phyloP scores from a whole-genome alignment of 1,140 invertebrate genomes.

The Drosophila lini region DNA sequence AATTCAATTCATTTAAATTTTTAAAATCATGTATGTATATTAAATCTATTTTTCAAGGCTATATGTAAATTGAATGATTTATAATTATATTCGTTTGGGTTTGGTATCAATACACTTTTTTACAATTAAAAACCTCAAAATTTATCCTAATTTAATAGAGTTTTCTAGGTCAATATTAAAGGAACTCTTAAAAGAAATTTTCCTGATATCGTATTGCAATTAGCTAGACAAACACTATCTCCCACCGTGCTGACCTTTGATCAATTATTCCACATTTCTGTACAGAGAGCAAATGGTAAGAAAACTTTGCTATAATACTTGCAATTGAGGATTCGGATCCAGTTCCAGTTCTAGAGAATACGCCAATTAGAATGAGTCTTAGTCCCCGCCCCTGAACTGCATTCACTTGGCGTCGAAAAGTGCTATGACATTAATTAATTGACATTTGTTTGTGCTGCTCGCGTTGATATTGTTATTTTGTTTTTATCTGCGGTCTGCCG shows the following conservation, averaged over 20 bases:
- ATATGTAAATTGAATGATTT: not conserved
- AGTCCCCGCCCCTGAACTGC: slow-evolving; percentile 9
- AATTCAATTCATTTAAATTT: too few species aligned
- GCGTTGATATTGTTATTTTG: slow-evolving; percentile 36
- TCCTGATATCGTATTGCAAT: not conserved
- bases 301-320: slow-evolving; percentile 1
- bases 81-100: not conserved
- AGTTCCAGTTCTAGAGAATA: slow-evolving; percentile 20
- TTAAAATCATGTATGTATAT: too few species aligned
- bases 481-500: slow-evolving; percentile 10
- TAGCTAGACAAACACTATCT: not conserved
- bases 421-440: slow-evolving; percentile 67
- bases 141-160: too few species aligned
- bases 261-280: slow-evolving; percentile 18
- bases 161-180: not conserved
- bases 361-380: slow-evolving; percentile 19
- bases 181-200: not conserved
- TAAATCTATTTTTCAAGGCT: too few species aligned
- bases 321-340: slow-evolving; percentile 2
- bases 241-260: slow-evolving; percentile 22
- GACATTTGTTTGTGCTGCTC: slow-evolving; percentile 35
- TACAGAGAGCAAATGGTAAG: slow-evolving; percentile 1
- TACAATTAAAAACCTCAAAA: not conserved
- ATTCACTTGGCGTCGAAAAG: slow-evolving; percentile 29
- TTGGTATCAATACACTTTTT: not conserved